Evolutionary conservation across 2,888 invertebrate genomes (phyloP).

Genomic region (Ectropis crepuscularia): DNA sequence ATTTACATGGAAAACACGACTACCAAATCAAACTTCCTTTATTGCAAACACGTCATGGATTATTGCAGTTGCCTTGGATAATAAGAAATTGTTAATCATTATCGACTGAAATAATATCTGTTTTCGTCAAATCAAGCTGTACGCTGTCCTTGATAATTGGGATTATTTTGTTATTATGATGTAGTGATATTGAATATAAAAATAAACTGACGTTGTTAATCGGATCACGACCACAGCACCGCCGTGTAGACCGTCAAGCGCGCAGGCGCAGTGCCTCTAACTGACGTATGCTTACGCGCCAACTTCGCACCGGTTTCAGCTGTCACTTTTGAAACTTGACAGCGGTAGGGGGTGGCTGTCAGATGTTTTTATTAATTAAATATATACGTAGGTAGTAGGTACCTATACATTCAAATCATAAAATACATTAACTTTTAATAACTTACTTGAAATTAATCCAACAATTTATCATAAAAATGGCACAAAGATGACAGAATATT

Average conservation of each 20-base stretch:
- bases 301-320: conserved; percentile 71
- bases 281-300: conserved; percentile 78
- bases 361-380: not conserved
- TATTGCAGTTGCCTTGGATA: conserved; percentile 44
- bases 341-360: conserved; percentile 30
- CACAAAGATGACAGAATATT: conserved; percentile 3
- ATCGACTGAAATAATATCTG: conserved; percentile 17
- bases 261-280: conserved; percentile 82
- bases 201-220: conserved; percentile 83
- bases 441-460: conserved; percentile 1
- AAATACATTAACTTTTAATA: not conserved
- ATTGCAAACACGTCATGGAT: conserved; percentile 55
- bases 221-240: conserved; percentile 83
- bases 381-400: too few relatives aligned
- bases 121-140: conserved; percentile 64
- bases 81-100: conserved; percentile 30
- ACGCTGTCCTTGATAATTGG: conserved; percentile 46
- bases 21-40: conserved; percentile 40
- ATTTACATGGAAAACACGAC: conserved; percentile 30
- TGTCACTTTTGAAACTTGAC: conserved; percentile 49
- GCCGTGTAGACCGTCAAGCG: conserved; percentile 83
- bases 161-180: conserved; percentile 42
- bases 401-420: not conserved
- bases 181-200: conserved; percentile 53
- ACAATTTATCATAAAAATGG: not conserved